Evolutionary conservation across 2,888 invertebrate species (phyloP).

Genomic region (Diarsia dahlii): DNA sequence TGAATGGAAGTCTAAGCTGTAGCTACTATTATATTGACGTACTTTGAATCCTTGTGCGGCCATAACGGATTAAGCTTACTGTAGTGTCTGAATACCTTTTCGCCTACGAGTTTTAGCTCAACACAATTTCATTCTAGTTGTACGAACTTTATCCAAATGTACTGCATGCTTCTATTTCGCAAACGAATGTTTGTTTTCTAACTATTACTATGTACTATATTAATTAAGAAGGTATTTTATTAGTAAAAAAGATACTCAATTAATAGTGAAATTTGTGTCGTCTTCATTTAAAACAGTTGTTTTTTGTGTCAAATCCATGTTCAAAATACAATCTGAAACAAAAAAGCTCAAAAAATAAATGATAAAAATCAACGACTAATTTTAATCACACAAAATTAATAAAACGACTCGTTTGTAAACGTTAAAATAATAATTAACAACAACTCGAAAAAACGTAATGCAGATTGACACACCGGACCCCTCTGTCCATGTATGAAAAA

Average conservation of each 20-base stretch:
- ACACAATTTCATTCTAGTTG: constrained; percentile 23
- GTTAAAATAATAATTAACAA: constrained; percentile 79
- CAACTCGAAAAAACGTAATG: constrained; percentile 73
- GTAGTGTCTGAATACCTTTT: constrained; percentile 39
- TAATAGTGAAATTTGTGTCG: too few species aligned
- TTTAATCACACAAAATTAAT: constrained; percentile 48
- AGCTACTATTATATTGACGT: constrained; percentile 16
- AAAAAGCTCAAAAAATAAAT: neutral
- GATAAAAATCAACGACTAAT: constrained; percentile 22
- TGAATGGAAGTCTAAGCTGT: constrained; percentile 30
- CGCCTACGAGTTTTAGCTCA: constrained; percentile 43
- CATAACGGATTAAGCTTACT: constrained; percentile 35
- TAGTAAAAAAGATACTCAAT: neutral
- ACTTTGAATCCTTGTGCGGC: constrained; percentile 20
- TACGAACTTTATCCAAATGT: constrained; percentile 20
- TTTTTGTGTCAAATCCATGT: too few species aligned
- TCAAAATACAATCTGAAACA: neutral
- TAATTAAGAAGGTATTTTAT: neutral
- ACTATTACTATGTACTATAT: neutral
- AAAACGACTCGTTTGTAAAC: constrained; percentile 57
- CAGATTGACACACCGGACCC: constrained; percentile 84
- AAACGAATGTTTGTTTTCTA: neutral
- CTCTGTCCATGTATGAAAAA: constrained; percentile 74
- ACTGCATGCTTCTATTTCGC: constrained; percentile 8
- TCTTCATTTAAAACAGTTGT: too few species aligned